These are phyloP conservation scores for Leontopithecus rosalia DNA, from an alignment of 2,797 vertebrate species.

Conservation along the genomic window DNA sequence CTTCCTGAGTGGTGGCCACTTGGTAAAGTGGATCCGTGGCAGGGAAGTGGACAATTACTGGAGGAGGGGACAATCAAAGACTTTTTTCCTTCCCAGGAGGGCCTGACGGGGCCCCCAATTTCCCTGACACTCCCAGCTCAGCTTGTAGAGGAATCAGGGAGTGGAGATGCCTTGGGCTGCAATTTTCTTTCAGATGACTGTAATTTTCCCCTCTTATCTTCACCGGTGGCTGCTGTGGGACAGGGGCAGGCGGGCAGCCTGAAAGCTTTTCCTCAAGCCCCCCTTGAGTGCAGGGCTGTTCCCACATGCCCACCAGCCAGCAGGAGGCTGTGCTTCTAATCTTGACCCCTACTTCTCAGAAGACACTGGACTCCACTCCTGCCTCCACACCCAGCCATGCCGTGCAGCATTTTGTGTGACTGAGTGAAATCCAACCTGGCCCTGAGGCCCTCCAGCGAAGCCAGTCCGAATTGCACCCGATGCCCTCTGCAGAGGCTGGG, in stretches of 20 bases:
- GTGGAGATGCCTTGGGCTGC: neutral
- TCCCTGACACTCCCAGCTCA: neutral
- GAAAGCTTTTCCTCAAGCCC: neutral
- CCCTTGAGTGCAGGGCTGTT: neutral
- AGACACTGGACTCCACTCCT: neutral
- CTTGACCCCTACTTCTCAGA: neutral
- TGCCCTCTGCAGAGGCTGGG: neutral
- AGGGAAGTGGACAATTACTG: neutral
- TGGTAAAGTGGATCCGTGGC: too few species aligned
- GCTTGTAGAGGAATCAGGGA: neutral
- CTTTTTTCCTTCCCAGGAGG: neutral
- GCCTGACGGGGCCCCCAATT: too few species aligned
- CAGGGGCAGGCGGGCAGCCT: neutral
- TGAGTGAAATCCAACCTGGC: neutral
- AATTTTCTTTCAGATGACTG: neutral
- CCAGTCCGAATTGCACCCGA: neutral
- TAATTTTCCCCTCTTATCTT: neutral
- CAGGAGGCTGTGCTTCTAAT: neutral
- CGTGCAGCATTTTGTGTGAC: neutral
- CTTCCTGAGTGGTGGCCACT: neutral
- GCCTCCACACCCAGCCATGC: neutral
- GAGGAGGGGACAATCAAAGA: neutral
- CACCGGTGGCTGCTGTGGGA: rapidly evolving
- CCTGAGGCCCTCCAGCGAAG: neutral
- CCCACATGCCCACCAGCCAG: rapidly evolving